Conservation (phyloP, 92 coral and sea anemone genomes). For the Desmophyllum pertusum region DNA sequence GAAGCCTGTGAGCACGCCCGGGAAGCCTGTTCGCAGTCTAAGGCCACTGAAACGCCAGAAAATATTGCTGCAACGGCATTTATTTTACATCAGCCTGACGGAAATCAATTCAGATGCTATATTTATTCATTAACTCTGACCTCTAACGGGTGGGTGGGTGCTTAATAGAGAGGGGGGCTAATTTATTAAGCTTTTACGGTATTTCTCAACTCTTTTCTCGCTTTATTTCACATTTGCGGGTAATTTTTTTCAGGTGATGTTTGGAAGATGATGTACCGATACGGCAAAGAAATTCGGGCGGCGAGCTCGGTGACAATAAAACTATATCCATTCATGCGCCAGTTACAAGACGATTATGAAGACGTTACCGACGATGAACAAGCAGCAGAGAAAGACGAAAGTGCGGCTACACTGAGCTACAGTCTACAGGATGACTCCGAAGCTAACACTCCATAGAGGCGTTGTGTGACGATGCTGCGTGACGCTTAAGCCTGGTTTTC, state of each 20-base stretch:
- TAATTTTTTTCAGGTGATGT: conserved; percentile 63
- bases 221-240: background rate
- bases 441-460: conserved; percentile 11
- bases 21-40: too few species aligned
- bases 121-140: too few species aligned
- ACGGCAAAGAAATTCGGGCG: conserved; percentile 77
- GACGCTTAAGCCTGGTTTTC: background rate
- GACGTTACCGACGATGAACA: conserved; percentile 76
- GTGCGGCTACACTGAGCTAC: conserved; percentile 25
- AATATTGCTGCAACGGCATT: too few species aligned
- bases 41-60: too few species aligned
- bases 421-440: conserved; percentile 21
- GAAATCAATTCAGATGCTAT: too few species aligned
- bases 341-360: conserved; percentile 70
- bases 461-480: background rate
- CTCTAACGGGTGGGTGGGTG: too few species aligned
- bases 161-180: too few species aligned
- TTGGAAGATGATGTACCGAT: conserved; percentile 78
- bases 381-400: conserved; percentile 7
- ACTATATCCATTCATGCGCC: conserved; percentile 67
- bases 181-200: too few species aligned
- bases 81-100: too few species aligned
- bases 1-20: too few species aligned
- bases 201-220: background rate
- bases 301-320: conserved; percentile 81